phyloP scores from a whole-genome alignment of 2,113 vertebrate species.

The Mormoops blainvillei region DNA sequence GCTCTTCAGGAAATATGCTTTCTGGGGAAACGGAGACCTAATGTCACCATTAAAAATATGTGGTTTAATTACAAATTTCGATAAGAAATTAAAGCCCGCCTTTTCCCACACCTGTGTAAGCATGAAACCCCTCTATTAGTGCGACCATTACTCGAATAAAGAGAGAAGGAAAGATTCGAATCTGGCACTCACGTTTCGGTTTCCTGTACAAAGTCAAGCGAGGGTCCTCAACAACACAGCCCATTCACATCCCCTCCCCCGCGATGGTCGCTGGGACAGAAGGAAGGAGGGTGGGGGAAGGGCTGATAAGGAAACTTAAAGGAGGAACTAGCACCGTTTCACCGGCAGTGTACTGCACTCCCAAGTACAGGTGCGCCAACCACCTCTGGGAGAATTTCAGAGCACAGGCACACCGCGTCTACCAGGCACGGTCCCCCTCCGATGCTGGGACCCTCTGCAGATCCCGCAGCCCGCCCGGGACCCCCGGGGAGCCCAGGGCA shows the following conservation, averaged over 20 bases:
- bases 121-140: neutral
- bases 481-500: neutral
- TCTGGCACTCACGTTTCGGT: neutral
- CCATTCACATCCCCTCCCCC: rapidly evolving
- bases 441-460: neutral
- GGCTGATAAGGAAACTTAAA: neutral
- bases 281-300: neutral
- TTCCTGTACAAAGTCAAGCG: neutral
- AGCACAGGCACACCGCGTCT: neutral
- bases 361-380: too few relatives aligned
- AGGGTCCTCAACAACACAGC: too few relatives aligned
- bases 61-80: neutral
- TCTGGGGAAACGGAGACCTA: neutral
- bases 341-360: rapidly evolving
- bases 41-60: neutral
- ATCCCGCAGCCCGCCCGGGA: neutral
- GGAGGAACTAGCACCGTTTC: neutral
- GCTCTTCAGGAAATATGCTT: neutral
- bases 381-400: neutral
- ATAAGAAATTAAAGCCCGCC: neutral
- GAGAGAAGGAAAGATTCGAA: too few relatives aligned
- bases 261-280: neutral
- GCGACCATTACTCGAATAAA: neutral
- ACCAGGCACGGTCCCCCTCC: neutral
- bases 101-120: neutral